Percentiles rank a stretch among this genome's conserved stretches.
These are phyloP conservation scores for Cochlearius cochlearius DNA, from an alignment of 2,113 vertebrate genomes.

Conservation along the genomic window DNA sequence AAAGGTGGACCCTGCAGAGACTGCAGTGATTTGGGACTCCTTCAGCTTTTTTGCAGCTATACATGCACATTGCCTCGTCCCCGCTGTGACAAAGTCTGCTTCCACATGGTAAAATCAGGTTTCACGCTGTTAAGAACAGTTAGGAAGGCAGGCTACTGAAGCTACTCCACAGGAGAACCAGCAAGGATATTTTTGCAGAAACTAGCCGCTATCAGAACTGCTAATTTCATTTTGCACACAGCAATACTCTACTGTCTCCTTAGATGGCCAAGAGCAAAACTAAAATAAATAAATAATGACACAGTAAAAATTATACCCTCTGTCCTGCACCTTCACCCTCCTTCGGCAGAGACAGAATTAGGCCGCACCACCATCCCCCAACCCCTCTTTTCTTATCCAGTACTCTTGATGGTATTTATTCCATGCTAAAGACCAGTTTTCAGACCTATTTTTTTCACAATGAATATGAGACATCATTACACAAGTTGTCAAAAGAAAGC, in stretches of 20 bases:
- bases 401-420: background rate
- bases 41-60: constrained; percentile 16
- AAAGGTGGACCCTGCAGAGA: constrained; percentile 55
- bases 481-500: background rate
- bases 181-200: background rate
- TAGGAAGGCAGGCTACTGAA: constrained; percentile 45
- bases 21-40: constrained; percentile 40
- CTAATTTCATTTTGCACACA: constrained; percentile 45
- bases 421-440: background rate
- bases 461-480: background rate
- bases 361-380: background rate
- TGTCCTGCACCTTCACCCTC: background rate
- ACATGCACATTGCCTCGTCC: background rate
- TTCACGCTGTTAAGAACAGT: constrained; percentile 42
- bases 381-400: background rate
- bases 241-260: background rate
- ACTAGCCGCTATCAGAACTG: background rate
- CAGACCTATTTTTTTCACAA: background rate
- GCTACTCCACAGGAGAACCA: constrained; percentile 37
- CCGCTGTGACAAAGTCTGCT: constrained; percentile 42
- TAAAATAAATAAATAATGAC: background rate
- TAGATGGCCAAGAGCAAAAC: background rate
- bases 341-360: background rate
- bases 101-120: constrained; percentile 26
- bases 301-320: background rate